Base-by-base conservation (phyloP, 2,113 vertebrate genomes). In the Nothoprocta perdicaria region DNA sequence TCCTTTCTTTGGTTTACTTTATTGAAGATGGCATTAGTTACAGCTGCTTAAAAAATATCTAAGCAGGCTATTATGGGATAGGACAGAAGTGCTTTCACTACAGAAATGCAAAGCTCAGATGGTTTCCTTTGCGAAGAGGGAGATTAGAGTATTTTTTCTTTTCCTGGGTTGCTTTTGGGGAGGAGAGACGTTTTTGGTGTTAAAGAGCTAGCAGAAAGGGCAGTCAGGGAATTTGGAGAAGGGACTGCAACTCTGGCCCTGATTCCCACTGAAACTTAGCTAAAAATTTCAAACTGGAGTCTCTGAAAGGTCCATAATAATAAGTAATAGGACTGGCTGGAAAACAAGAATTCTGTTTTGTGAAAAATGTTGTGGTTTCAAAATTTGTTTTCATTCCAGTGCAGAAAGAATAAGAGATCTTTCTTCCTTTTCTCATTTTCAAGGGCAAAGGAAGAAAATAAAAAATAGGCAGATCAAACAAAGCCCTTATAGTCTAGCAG, bases 281-380 rank as follows among this genome's bases (percentile, higher is more conserved):
- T 89, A 68, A 89, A 92, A 92, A 48, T 89, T 92, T 93, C n/a
- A 45, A 95, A 92, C 24, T 72, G 84, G 84, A 93, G 72, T 91
- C 72, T 94, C 93, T 94, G 94, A 95, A 92, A 96, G 86, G 84
- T 94, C 57, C 43, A 80, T 89, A 92, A 94, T 93, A 95, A 84
- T 90, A 96, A 94, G 90, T 93, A 95, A 95, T 95, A 94, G 75
- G 52, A 61, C 79, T 96, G 95, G 95, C 80, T 8, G 1, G 84
- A 77, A 93, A 91, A 80, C 94, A 96, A 96, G 92, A 92, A 93
- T 96, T 93, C 91, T 95, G 68, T 92, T 96, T 95, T 84, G 87
- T 95, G 87, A 92, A 93, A 96, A 94, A 94, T 45, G 72, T 80
- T 96, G 92, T 0, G 82, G 95, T 96, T 96, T 94, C 65, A 87